Base-by-base conservation (phyloP, 2,797 vertebrate genomes). In the Varecia variegata region DNA sequence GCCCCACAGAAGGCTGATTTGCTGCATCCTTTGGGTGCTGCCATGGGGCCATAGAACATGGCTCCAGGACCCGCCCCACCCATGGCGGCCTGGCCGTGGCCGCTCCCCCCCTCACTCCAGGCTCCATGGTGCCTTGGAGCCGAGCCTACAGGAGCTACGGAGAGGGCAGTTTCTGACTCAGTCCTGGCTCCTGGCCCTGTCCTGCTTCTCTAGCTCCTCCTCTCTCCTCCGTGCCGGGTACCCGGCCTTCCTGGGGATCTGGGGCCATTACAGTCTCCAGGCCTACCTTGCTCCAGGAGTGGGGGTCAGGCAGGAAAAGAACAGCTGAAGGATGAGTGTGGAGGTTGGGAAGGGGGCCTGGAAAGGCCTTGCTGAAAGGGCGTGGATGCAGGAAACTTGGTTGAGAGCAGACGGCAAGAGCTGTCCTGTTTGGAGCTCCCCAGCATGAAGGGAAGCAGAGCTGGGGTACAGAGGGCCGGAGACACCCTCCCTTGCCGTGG, bases 201-300 rank as follows among this genome's bases (percentile, higher is more conserved):
- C 35, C 40, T 4, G 11, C 23, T 25, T 38, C 43, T 85, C 47
- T 2, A 30, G 43, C 6, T 30, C 38, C 3, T 38, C 13, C 8
- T 11, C 67, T 77, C 40, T 89, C 58, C 71, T 79, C 23, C 2
- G 0, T 0, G 18, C 3, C 0, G 9, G n/a, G 1, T 12, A 5
- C 14, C 60, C 17, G 60, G 60, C 20, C 68, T 14, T 4, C 50
- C 79, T 6, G 10, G 18, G 47, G 54, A 68, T 45, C 58, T 43
- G 73, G 14, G 7, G 38, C 15, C 1, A 7, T 25, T 54, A 70
- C 8, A 18, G 14, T 52, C 23, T 20, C 76, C 50, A 77, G 88
- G 60, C 15, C 32, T 52, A 20, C 62, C 20, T 90, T 35, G 7
- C 45, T 54, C 27, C 9, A 13, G 32, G 17, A 47, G 35, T 50